A percentile compares a stretch with the other conserved stretches of the same genome.
phyloP scores from a whole-genome alignment of 2,113 vertebrate genomes.

The Hypomesus transpacificus region DNA sequence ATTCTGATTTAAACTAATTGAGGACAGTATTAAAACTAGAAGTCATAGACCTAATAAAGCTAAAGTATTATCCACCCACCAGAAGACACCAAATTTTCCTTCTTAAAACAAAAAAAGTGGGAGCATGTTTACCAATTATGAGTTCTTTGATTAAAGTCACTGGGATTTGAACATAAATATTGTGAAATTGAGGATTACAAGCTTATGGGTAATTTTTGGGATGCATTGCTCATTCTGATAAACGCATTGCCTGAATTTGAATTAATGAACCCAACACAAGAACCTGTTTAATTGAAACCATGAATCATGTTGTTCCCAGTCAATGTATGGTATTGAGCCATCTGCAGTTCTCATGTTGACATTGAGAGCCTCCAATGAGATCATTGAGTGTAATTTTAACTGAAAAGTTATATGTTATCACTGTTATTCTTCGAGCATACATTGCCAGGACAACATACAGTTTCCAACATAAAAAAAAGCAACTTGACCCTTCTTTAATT shows the following conservation, averaged over 20 bases:
- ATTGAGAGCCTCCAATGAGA: background rate
- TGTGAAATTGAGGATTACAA: conserved; percentile 34
- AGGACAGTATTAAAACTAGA: conserved; percentile 15
- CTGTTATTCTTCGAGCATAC: background rate
- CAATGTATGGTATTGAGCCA: background rate
- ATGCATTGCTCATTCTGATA: conserved; percentile 27
- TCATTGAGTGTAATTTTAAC: background rate
- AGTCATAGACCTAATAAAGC: conserved; percentile 4
- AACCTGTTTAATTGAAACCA: conserved; percentile 9
- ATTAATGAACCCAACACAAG: conserved; percentile 4
- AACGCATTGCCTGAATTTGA: conserved; percentile 19
- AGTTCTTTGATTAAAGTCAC: conserved; percentile 36
- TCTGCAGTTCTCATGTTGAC: background rate
- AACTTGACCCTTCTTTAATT: too few species aligned
- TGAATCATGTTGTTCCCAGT: conserved; percentile 12
- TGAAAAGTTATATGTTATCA: background rate
- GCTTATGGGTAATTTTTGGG: conserved; percentile 34
- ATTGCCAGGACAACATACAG: too few species aligned
- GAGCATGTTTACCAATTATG: conserved; percentile 31
- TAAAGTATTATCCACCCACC: conserved; percentile 15
- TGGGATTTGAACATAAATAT: conserved; percentile 15
- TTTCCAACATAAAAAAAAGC: too few species aligned
- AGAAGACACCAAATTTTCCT: conserved; percentile 11
- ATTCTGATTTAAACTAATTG: background rate
- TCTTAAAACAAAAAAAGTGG: background rate